Percentiles rank a stretch among this genome's conserved stretches.
phyloP scores from a whole-genome alignment of 2,888 invertebrate species.

The Cyclophora punctaria region DNA sequence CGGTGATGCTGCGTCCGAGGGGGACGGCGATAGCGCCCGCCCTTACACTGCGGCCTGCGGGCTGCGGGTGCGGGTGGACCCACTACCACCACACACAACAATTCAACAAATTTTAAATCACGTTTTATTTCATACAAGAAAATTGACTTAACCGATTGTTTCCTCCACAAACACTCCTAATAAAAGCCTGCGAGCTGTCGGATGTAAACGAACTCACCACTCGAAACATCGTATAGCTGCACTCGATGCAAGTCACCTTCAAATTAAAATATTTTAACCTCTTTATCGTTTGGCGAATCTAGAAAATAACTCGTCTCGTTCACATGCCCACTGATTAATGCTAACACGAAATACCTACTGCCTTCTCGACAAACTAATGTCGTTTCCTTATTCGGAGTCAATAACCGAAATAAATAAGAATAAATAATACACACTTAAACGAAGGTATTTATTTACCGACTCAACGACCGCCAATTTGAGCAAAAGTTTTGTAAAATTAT shows the following conservation, averaged over 20 bases:
- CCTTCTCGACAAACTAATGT: conserved; percentile 27
- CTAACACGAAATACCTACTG: conserved; percentile 18
- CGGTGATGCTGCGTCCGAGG: conserved; percentile 75
- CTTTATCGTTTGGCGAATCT: conserved; percentile 26
- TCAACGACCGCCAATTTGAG: too few species aligned
- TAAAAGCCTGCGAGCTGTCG: not conserved
- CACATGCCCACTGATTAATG: conserved; percentile 15
- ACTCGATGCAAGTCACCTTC: conserved; percentile 27
- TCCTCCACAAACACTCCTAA: conserved; percentile 1
- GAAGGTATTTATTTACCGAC: too few species aligned
- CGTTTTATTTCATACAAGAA: conserved; percentile 40
- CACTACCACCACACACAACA: conserved; percentile 50
- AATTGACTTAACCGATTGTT: conserved; percentile 13
- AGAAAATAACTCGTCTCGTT: conserved; percentile 22
- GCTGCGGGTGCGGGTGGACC: conserved; percentile 29
- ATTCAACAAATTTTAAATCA: conserved; percentile 68
- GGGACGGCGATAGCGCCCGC: conserved; percentile 72
- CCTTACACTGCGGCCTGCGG: conserved; percentile 59
- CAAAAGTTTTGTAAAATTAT: too few species aligned
- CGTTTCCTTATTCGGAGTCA: conserved; percentile 41
- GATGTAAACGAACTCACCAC: conserved; percentile 7
- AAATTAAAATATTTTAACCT: conserved; percentile 25
- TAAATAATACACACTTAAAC: too few species aligned
- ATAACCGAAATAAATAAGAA: conserved; percentile 34
- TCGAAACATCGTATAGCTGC: conserved; percentile 14